phyloP scores from a whole-genome alignment of 2,113 vertebrate species.

The Pygathrix nemaeus region DNA sequence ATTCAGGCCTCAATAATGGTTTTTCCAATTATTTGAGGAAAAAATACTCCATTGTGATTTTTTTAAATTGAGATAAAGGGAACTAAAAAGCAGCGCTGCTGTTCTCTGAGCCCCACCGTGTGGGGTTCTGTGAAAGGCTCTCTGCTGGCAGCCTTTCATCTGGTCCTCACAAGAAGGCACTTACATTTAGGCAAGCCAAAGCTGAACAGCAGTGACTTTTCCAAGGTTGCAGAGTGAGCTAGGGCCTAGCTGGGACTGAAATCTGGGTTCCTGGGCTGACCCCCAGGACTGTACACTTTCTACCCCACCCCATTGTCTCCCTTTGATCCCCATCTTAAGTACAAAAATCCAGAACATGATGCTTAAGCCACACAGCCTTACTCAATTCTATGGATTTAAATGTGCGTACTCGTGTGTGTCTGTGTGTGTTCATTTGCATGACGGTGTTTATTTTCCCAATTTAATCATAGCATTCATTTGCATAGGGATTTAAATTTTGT shows the following conservation, averaged over 20 bases:
- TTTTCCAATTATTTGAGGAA: neutral
- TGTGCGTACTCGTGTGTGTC: too few relatives aligned
- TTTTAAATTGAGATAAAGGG: neutral
- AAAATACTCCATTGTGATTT: neutral
- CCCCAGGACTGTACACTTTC: neutral
- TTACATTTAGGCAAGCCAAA: neutral
- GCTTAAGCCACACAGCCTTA: neutral
- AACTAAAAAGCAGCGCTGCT: neutral
- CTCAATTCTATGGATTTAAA: neutral
- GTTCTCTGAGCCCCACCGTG: accelerated
- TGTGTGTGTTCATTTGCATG: neutral
- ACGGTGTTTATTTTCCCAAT: neutral
- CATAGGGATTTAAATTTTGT: neutral
- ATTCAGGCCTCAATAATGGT: neutral
- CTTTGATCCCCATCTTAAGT: neutral
- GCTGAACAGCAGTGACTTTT: neutral
- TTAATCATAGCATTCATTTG: neutral
- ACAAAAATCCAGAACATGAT: neutral
- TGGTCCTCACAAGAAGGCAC: accelerated
- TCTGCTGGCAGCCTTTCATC: neutral
- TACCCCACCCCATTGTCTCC: too few relatives aligned
- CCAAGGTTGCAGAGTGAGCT: neutral
- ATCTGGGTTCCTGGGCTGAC: neutral
- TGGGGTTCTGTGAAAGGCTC: accelerated
- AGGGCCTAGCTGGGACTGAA: neutral